phyloP scores from a whole-genome alignment of 2,113 vertebrate genomes.

The Oreochromis spilurus region DNA sequence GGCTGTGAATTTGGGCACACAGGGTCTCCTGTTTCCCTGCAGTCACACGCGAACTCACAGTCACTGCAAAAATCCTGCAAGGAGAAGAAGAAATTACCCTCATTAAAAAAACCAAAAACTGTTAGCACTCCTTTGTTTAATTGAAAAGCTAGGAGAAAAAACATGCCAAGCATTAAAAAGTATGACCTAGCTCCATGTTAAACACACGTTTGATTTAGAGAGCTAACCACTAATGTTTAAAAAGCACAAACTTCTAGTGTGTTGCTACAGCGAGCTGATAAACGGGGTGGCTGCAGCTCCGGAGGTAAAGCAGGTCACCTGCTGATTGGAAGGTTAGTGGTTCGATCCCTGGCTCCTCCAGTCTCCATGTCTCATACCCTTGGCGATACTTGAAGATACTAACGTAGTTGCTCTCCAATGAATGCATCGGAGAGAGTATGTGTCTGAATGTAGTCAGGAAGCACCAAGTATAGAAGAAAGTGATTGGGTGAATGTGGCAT shows the following conservation, averaged over 20 bases:
- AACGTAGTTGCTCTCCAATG: too few relatives aligned
- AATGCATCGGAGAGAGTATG: too few relatives aligned
- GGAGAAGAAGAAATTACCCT: not conserved
- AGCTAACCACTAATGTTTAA: not conserved
- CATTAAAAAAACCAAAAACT: not conserved
- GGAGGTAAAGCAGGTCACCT: too few relatives aligned
- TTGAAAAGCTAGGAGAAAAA: not conserved
- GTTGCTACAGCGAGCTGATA: not conserved
- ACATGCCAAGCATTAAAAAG: not conserved
- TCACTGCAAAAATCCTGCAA: conserved; percentile 64
- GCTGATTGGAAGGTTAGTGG: too few relatives aligned
- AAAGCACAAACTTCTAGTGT: not conserved
- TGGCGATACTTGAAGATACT: too few relatives aligned
- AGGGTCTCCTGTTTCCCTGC: conserved; percentile 61
- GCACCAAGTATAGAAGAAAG: too few relatives aligned
- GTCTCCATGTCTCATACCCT: too few relatives aligned
- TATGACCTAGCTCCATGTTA: not conserved
- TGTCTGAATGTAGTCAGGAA: too few relatives aligned
- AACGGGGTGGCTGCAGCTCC: not conserved
- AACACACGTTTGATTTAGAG: not conserved
- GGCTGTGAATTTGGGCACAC: conserved; percentile 54
- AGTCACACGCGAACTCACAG: conserved; percentile 56
- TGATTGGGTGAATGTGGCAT: too few relatives aligned
- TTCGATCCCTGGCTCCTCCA: too few relatives aligned
- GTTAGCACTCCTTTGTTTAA: not conserved